Percentiles rank a stretch among this genome's conserved stretches.
These are phyloP conservation scores for Meandrina meandrites DNA, from an alignment of 92 coral and sea anemone genomes.

Conservation along the genomic window DNA sequence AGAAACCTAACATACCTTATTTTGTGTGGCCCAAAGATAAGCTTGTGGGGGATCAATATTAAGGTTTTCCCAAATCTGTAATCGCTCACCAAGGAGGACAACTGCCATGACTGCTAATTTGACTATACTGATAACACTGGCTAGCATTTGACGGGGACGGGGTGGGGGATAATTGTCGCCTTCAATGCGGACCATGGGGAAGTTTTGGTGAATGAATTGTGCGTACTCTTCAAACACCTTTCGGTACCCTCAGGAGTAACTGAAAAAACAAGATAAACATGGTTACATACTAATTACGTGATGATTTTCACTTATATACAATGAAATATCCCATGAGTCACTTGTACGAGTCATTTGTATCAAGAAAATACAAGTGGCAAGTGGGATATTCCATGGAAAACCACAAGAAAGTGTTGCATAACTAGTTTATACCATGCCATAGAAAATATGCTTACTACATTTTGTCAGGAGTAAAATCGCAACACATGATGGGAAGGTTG, in stretches of 20 bases:
- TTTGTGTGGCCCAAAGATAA: conserved; percentile 92
- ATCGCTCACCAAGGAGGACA: conserved; percentile 81
- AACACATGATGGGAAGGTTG: no score
- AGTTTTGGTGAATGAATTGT: conserved; percentile 95
- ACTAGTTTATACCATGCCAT: no score
- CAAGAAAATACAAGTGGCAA: no score
- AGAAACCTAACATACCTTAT: conserved; percentile 71
- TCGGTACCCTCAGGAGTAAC: conserved; percentile 98
- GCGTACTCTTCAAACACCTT: conserved; percentile 99
- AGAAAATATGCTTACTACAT: no score
- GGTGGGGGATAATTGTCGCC: conserved; percentile 99
- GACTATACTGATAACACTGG: conserved; percentile 73
- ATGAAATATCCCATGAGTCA: no score
- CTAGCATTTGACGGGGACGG: conserved; percentile 85
- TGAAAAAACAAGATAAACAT: conserved; percentile 38
- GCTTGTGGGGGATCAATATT: conserved; percentile 79
- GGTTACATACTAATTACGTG: no score
- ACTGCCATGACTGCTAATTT: conserved; percentile 82
- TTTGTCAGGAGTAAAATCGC: no score
- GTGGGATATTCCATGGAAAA: no score
- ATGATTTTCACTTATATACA: no score
- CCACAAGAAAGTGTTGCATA: no score
- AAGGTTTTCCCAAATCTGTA: conserved; percentile 80
- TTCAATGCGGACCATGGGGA: conserved; percentile 81
- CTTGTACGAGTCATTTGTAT: no score